Evolutionary conservation across 2,113 vertebrate species (phyloP), one percentile per base, ranked within the genome.

Genomic region (Argyrosomus japonicus): DNA sequence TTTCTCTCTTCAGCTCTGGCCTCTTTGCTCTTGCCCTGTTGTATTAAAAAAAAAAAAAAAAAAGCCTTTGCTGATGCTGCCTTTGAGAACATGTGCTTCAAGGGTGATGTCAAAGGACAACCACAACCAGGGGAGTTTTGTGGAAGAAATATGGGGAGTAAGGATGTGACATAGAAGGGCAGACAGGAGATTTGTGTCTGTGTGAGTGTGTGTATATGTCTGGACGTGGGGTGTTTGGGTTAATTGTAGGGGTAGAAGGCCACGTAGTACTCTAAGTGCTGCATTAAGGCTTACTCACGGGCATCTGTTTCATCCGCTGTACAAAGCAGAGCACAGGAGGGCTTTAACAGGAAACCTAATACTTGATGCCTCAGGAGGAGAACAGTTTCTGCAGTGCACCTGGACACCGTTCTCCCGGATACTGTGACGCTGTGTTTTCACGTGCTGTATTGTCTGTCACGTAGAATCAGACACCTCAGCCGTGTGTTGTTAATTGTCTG

Each of bases 61-160:
- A 88, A 54, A 12, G 3, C 36, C 50, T 54, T 84, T 68, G 79
- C 64, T 71, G 54, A 60, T 64, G 14, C 27, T 60, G 53, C 56
- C 61, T 82, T 86, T 89, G 79, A 82, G 62, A 75, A 86, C 74
- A 5, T 74, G 18, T 75, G n/a, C 81, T 86, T 65, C 83, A 81
- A 72, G 79, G 78, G 43, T 76, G 54, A 74, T 81, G 63, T 83
- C 47, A 83, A 75, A 88, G 67, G 69, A 83, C 83, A 70, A 57
- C 48, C 17, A 36, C 70, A 75, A 32, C 65, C 58, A 65, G 60
- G 21, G 79, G 54, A 69, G 36, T 62, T 58, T 45, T 68, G 61
- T 51, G n/a, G 65, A 83, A 50, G 78, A 75, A 65, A 67, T 72
- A 29, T 21, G 45, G 36, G 54, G n/a, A 77, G 69, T 47, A 62